These are phyloP conservation scores for Orientallactaga sibirica DNA, from an alignment of 2,797 vertebrate species.

Conservation along the genomic window DNA sequence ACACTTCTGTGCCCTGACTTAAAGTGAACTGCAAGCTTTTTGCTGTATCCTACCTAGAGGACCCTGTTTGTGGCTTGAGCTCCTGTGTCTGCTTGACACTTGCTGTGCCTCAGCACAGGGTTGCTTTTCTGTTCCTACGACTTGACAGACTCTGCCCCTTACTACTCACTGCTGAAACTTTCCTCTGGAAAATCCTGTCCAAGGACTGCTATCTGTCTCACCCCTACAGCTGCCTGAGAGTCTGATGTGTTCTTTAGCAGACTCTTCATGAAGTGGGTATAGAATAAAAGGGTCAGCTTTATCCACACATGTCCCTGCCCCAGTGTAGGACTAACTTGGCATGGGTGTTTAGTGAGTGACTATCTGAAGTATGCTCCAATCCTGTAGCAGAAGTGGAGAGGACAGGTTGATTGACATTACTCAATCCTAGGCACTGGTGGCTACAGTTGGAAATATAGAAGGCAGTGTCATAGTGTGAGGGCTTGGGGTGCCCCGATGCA, in stretches of 20 bases:
- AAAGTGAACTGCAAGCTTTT: neutral
- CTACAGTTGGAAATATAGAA: no score
- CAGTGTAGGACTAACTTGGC: neutral
- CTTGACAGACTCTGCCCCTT: neutral
- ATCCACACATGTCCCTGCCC: neutral
- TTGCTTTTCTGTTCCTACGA: neutral
- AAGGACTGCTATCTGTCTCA: neutral
- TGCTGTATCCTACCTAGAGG: neutral
- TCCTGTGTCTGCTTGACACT: neutral
- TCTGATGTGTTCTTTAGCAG: neutral
- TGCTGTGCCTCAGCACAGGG: neutral
- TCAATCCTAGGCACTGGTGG: neutral
- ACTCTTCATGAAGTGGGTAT: neutral
- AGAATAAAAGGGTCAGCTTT: no score
- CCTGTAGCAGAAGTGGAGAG: neutral
- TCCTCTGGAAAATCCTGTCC: neutral
- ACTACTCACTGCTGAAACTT: neutral
- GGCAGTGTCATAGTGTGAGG: neutral
- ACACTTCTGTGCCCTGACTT: neutral
- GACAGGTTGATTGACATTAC: neutral
- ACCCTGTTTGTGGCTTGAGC: neutral
- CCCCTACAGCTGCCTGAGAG: neutral
- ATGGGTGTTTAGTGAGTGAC: neutral
- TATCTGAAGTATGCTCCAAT: neutral
- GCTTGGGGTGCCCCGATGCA: neutral